Percentiles rank a stretch among this genome's conserved stretches.
phyloP scores from a whole-genome alignment of 2,113 vertebrate species.

The Craseonycteris thonglongyai region DNA sequence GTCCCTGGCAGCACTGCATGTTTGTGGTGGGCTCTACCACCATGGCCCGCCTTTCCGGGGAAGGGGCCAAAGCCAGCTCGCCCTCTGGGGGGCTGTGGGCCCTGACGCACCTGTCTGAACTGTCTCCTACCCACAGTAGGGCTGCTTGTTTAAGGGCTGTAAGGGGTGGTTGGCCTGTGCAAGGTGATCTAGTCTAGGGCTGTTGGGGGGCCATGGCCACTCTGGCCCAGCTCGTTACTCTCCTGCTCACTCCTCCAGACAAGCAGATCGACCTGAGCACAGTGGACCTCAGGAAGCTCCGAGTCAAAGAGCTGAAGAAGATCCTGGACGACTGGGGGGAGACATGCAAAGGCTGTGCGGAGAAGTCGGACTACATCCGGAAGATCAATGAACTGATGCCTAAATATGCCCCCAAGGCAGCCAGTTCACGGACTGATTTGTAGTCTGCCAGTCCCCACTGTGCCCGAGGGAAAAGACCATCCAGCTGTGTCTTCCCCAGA shows the following conservation, averaged over 20 bases:
- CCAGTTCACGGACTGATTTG: constrained; percentile 92
- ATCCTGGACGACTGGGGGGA: constrained; percentile 98
- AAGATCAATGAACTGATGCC: constrained; percentile 98
- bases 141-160: not conserved
- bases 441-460: constrained; percentile 69
- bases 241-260: constrained; percentile 79
- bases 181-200: not conserved
- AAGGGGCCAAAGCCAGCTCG: not conserved
- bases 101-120: too few species aligned
- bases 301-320: constrained; percentile 96
- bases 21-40: not conserved
- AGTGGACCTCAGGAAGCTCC: constrained; percentile 94
- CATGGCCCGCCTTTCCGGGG: not conserved
- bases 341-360: constrained; percentile 94
- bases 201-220: accelerated
- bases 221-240: not conserved
- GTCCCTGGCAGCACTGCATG: not conserved
- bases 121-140: not conserved
- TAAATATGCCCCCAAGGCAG: constrained; percentile 92
- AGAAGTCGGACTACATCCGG: constrained; percentile 96
- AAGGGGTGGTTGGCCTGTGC: not conserved
- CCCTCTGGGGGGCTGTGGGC: not conserved
- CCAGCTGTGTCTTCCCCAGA: constrained; percentile 55
- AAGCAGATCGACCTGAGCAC: constrained; percentile 95
- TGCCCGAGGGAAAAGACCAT: constrained; percentile 23